Evolutionary conservation across 2,113 vertebrate genomes (phyloP), one percentile per base, ranked within the genome.

Genomic region (Nanorana parkeri): DNA sequence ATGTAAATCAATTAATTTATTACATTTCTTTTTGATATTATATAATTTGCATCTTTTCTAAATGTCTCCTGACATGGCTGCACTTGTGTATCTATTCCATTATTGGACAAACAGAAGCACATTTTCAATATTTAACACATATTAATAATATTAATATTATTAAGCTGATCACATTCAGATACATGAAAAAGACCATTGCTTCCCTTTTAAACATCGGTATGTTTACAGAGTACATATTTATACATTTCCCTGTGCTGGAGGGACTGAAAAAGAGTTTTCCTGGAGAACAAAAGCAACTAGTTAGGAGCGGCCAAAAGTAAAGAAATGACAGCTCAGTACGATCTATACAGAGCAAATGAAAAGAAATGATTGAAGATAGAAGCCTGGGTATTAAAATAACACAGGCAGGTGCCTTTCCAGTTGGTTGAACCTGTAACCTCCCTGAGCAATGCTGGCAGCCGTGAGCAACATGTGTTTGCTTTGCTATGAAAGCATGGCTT

Each of bases 341-440:
- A 63, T 15, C 24, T 55, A 65, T 29, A 80, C 15, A 77, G 32
- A 32, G 24, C 26, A 28, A 51, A 68, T 58, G 54, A 79, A 81
- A 54, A 32, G 78, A 60, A 64, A 68, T 68, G 68, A 72, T 51
- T 72, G 24, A 64, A 64, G 41, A 72, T 72, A 72, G 58, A 58
- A 69, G 64, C 32, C 58, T 32, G 71, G 54, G 67, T 41, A 80
- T 68, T 69, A 69, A 81, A 81, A 81, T 28, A 81, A 81, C 78
- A 69, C n/a, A 21, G 78, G 32, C 68, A 81, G 78, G 78, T 81
- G 67, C 78, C 69, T 73, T 81, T 81, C 68, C 68, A 81, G 26
- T 74, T 74, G 69, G 60, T 3, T 81, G 58, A 81, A 81, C 58
- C 20, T 72, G 68, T 81, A 64, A 67, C 78, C 78, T 81, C 32